Percentiles rank a stretch among this genome's conserved stretches.
Evolutionary conservation across 2,888 invertebrate genomes (phyloP).

Genomic region (Sinhomidia bicolor): DNA sequence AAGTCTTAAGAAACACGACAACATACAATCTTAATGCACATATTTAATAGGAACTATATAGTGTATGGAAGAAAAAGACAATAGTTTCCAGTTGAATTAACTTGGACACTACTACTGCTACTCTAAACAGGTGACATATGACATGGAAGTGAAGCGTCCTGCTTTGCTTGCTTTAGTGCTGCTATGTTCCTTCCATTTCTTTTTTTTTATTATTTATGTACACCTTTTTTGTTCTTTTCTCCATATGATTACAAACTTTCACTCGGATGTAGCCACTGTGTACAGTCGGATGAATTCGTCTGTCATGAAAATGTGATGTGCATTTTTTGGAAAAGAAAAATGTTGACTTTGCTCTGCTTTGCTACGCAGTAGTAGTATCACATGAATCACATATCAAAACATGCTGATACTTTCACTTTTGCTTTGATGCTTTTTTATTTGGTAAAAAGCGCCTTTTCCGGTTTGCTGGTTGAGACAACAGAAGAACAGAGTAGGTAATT

Average conservation of each 20-base stretch:
- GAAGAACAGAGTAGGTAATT: too few relatives aligned
- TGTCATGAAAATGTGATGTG: not conserved
- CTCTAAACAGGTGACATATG: conserved; percentile 12
- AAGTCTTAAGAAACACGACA: not conserved
- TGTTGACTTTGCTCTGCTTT: not conserved
- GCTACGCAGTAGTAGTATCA: too few relatives aligned
- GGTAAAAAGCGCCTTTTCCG: too few relatives aligned
- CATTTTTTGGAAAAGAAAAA: too few relatives aligned
- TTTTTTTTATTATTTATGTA: not conserved
- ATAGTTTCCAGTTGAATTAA: too few relatives aligned
- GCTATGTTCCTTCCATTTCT: not conserved
- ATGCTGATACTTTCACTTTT: too few relatives aligned
- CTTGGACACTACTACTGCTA: not conserved
- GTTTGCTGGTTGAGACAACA: too few relatives aligned
- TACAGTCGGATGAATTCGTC: conserved; percentile 5
- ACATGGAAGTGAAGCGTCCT: not conserved
- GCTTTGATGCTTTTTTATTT: too few relatives aligned
- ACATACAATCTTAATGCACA: not conserved
- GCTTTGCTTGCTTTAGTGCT: too few relatives aligned
- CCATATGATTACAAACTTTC: conserved; percentile 26
- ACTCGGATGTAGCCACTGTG: not conserved
- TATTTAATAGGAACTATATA: too few relatives aligned
- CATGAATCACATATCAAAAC: too few relatives aligned
- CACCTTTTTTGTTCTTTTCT: not conserved
- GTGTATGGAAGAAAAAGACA: too few relatives aligned